A percentile compares a stretch with the other conserved stretches of the same genome.
phyloP scores from a whole-genome alignment of 1,140 invertebrate genomes.

The Ridgeia piscesae region DNA sequence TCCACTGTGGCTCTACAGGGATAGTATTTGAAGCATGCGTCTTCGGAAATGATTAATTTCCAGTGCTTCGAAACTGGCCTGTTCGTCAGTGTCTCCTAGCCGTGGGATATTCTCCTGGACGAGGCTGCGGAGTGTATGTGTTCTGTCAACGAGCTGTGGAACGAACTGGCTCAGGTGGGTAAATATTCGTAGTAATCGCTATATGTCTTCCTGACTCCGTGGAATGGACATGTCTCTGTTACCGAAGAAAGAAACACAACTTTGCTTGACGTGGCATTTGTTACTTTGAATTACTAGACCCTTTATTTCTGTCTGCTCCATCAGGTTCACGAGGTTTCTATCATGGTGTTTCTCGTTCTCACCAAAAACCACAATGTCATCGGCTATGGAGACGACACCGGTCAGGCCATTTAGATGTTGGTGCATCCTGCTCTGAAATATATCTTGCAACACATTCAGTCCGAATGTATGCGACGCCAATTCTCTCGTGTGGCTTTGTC shows the following conservation, averaged over 20 bases:
- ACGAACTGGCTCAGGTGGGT: background rate
- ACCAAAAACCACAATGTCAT: background rate
- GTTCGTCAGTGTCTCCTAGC: background rate
- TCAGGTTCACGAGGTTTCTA: background rate
- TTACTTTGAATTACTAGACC: background rate
- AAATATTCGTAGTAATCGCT: background rate
- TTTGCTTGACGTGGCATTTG: conserved; percentile 29
- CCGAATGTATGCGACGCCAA: background rate
- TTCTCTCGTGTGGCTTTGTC: no score
- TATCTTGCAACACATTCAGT: background rate
- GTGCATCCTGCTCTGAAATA: background rate
- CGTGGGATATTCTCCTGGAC: background rate
- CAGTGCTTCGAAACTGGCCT: background rate
- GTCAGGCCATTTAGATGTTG: background rate
- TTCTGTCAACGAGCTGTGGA: background rate
- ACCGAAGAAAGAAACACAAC: background rate
- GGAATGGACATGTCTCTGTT: background rate
- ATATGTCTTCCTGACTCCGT: background rate
- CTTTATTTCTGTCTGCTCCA: background rate
- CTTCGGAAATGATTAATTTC: background rate
- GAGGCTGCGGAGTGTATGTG: background rate
- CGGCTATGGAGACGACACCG: background rate
- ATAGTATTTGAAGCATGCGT: background rate
- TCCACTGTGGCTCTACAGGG: background rate
- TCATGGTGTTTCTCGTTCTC: background rate